Conservation (phyloP, 1,140 invertebrate genomes). For the Nymphalis io region DNA sequence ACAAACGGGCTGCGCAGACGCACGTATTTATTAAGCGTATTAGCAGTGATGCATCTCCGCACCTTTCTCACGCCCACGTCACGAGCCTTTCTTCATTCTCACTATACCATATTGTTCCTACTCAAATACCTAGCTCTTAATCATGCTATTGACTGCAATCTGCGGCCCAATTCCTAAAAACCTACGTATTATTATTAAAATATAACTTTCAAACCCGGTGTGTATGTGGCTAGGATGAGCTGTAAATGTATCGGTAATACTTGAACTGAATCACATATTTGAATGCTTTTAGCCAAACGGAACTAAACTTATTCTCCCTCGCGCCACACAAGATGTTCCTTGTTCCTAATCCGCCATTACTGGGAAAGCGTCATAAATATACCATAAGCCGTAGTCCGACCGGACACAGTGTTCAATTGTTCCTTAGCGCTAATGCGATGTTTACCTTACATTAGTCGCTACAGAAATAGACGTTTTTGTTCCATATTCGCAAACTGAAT, state of each 20-base stretch:
- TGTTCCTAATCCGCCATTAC: conserved; percentile 58
- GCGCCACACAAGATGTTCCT: conserved; percentile 60
- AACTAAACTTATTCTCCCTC: conserved; percentile 50
- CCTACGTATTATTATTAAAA: conserved; percentile 9
- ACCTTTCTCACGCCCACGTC: conserved; percentile 67
- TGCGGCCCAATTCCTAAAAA: conserved; percentile 32
- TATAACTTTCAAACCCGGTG: background rate
- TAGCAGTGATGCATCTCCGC: conserved; percentile 54
- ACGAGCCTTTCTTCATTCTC: conserved; percentile 58
- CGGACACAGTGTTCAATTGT: conserved; percentile 65
- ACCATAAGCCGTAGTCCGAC: conserved; percentile 44
- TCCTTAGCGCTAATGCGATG: conserved; percentile 61
- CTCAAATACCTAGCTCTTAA: conserved; percentile 44
- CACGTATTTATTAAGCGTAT: conserved; percentile 61
- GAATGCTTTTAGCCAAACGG: conserved; percentile 48
- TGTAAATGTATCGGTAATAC: background rate
- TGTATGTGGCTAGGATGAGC: background rate
- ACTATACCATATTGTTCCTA: conserved; percentile 57
- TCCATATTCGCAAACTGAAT: conserved; percentile 53
- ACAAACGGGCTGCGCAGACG: conserved; percentile 31
- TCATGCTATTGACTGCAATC: conserved; percentile 37
- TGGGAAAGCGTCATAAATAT: conserved; percentile 65
- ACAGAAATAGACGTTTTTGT: conserved; percentile 67
- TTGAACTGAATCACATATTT: conserved; percentile 1
- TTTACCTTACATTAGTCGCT: conserved; percentile 68